phyloP scores from a whole-genome alignment of 2,113 vertebrate species.

The Bothrops jararaca region DNA sequence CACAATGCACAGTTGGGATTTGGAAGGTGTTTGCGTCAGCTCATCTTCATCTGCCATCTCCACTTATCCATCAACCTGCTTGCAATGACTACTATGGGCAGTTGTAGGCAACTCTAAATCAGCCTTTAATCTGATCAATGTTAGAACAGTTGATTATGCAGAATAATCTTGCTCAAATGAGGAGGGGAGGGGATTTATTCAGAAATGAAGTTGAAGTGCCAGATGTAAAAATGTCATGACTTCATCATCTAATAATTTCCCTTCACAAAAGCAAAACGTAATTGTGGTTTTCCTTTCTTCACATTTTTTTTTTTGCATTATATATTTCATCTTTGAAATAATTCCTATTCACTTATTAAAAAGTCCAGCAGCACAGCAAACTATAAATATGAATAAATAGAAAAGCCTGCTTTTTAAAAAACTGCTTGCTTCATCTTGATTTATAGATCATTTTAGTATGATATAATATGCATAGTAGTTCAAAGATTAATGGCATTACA shows the following conservation, averaged over 20 bases:
- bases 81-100: background rate
- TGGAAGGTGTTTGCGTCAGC: background rate
- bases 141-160: background rate
- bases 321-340: constrained; percentile 47
- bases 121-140: background rate
- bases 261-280: background rate
- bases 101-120: background rate
- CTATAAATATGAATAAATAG: constrained; percentile 93
- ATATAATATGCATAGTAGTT: constrained; percentile 52
- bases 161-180: background rate
- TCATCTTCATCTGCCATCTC: background rate
- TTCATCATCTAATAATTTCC: background rate
- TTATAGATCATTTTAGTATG: constrained; percentile 67
- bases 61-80: background rate
- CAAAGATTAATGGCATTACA: constrained; percentile 58
- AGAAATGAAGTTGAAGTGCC: background rate
- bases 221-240: background rate
- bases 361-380: constrained; percentile 80
- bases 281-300: background rate
- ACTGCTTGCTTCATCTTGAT: constrained; percentile 73
- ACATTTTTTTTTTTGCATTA: constrained; percentile 4
- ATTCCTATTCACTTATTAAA: constrained; percentile 42
- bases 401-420: constrained; percentile 79
- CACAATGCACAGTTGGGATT: background rate
- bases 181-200: background rate